Evolutionary conservation across 2,888 invertebrate species (phyloP).

Genomic region (Dicranocentrus wangi): DNA sequence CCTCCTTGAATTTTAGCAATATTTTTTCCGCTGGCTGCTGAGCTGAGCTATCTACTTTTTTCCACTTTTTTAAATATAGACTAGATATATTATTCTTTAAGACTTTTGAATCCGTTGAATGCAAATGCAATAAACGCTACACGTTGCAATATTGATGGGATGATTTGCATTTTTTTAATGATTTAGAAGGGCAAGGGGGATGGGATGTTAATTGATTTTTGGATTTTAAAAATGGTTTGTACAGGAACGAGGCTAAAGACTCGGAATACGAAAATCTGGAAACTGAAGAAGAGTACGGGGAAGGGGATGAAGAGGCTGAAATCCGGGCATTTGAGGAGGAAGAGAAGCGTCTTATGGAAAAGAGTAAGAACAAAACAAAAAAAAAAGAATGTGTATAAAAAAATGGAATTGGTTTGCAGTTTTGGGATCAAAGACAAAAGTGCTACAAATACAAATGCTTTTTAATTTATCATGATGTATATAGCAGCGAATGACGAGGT

Average conservation of each 20-base stretch:
- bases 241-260: slow-evolving; percentile 72
- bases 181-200: too few species aligned
- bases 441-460: background rate
- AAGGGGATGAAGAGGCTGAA: slow-evolving; percentile 74
- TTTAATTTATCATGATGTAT: slow-evolving; percentile 6
- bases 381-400: background rate
- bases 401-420: slow-evolving; percentile 7
- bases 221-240: background rate
- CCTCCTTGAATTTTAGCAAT: too few species aligned
- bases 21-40: too few species aligned
- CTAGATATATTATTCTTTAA: too few species aligned
- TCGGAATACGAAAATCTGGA: slow-evolving; percentile 74
- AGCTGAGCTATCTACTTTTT: too few species aligned
- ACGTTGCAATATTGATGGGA: too few species aligned
- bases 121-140: too few species aligned
- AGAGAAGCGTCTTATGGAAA: slow-evolving; percentile 74
- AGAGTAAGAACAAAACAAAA: slow-evolving; percentile 69
- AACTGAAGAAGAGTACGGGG: slow-evolving; percentile 73
- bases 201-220: background rate
- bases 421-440: background rate
- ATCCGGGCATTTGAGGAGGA: slow-evolving; percentile 78
- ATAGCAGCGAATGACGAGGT: slow-evolving; percentile 72
- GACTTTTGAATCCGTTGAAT: too few species aligned
- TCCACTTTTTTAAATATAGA: too few species aligned
- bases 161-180: too few species aligned